Evolutionary conservation across 1,140 invertebrate species (phyloP), one percentile per base, ranked within the genome.

Genomic region (Pseudomyrmex gracilis): DNA sequence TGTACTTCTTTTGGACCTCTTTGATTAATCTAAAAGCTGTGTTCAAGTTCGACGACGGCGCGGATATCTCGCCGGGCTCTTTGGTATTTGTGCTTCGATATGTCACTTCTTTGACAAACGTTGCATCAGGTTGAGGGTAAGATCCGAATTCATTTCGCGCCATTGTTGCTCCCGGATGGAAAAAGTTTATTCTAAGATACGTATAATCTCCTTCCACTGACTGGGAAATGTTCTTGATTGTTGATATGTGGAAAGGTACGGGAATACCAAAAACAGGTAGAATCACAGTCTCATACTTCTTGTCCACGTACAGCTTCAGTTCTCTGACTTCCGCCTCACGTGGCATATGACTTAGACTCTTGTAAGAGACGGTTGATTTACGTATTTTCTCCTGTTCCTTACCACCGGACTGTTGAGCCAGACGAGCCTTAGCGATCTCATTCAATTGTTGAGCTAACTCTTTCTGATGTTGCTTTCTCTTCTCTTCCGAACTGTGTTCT

Each of bases 151-250:
- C 98, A 90, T 97, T 98, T 84, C 98, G 96, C 1, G 98, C 98
- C 95, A 99, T 97, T 2, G 98, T 98, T 12, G 98, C 97, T 10
- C 99, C 99, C 43, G 99, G 99, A 94, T 99, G 99, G 93, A 99
- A 99, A 94, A 99, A 99, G 94, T 99, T 99, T 88, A 99, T 98
- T 92, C 99, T 96, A 80, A 99, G 96, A 94, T 99, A 99, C 0
- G 99, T 99, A 92, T 99, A 99, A 93, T 99, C 99, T 51, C 99
- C 99, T 95, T 99, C 99, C 20, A 99, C 98, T 1, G 98, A 99
- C 92, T 99, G 98, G 34, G 98, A 99, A 91, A 99, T 99, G 93
- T 99, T 99, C 95, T 99, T 99, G 66, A 99, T 98, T 2, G 98
- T 99, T 0, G 98, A 99, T 93, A 99, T 99, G 92, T 99, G 99